Evolutionary conservation across 2,797 vertebrate species (phyloP).

Genomic region (Diplodus puntazzo): DNA sequence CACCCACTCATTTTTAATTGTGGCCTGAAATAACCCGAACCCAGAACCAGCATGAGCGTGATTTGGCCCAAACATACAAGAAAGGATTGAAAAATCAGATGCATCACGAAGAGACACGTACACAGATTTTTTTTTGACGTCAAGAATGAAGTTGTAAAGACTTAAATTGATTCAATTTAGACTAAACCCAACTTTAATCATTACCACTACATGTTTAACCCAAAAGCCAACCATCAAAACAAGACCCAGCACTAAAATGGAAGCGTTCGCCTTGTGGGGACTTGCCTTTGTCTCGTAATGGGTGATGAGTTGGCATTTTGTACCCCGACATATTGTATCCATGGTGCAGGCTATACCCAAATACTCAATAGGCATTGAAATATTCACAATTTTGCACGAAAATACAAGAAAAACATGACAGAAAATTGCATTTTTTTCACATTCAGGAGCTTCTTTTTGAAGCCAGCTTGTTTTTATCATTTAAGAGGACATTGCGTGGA

Average conservation of each 20-base stretch:
- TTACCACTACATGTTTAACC: background rate
- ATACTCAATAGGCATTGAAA: background rate
- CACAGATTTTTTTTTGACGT: background rate
- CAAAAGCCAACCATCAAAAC: background rate
- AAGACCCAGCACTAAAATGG: background rate
- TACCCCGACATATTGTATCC: background rate
- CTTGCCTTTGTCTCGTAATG: background rate
- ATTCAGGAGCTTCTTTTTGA: background rate
- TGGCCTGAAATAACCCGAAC: background rate
- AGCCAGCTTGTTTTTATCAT: no score
- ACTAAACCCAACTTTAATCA: background rate
- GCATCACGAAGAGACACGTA: background rate
- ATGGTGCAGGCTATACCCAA: background rate
- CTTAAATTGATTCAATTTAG: slow-evolving; percentile 1
- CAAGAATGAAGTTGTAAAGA: background rate
- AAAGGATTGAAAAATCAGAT: background rate
- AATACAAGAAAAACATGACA: background rate
- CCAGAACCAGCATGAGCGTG: background rate
- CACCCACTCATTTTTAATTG: background rate
- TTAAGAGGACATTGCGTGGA: background rate
- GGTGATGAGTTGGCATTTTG: background rate
- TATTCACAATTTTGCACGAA: background rate
- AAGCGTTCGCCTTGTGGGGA: background rate
- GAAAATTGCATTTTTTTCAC: background rate
- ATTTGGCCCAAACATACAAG: background rate